phyloP scores from a whole-genome alignment of 2,797 vertebrate species.

The Channallabes apus region DNA sequence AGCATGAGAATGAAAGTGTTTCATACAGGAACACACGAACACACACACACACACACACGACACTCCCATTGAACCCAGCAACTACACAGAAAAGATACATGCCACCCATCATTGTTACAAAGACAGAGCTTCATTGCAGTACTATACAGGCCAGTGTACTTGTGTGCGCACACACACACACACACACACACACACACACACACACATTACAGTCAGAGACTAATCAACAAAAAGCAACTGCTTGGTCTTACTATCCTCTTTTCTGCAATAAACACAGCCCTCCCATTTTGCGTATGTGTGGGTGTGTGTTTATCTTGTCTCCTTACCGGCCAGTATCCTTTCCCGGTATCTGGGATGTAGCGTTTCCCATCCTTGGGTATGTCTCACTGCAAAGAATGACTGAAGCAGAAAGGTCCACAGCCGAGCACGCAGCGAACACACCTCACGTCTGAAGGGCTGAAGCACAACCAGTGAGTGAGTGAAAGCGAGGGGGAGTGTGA shows the following conservation, averaged over 20 bases:
- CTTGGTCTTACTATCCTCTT: not conserved
- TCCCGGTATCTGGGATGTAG: constrained; percentile 82
- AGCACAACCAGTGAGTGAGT: constrained; percentile 32
- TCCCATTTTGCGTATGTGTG: not conserved
- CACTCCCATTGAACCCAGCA: constrained; percentile 44
- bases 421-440: constrained; percentile 84
- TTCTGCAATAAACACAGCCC: not conserved
- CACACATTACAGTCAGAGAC: not conserved
- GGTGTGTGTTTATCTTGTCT: not conserved
- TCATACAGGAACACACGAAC: constrained; percentile 9
- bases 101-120: constrained; percentile 54
- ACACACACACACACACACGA: constrained; percentile 24
- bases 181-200: constrained; percentile 13
- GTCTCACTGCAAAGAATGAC: constrained; percentile 90
- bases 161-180: not conserved
- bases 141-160: not conserved
- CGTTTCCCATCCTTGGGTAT: constrained; percentile 90
- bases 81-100: not conserved
- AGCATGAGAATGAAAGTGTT: constrained; percentile 35
- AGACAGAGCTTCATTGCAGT: constrained; percentile 35
- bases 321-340: constrained; percentile 88
- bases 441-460: constrained; percentile 89
- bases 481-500: constrained; percentile 33
- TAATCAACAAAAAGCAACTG: not conserved
- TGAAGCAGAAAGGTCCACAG: constrained; percentile 94